Evolutionary conservation across 2,888 invertebrate species (phyloP), one percentile per base, ranked within the genome.

Genomic region (Lordiphosa fenestrarum): DNA sequence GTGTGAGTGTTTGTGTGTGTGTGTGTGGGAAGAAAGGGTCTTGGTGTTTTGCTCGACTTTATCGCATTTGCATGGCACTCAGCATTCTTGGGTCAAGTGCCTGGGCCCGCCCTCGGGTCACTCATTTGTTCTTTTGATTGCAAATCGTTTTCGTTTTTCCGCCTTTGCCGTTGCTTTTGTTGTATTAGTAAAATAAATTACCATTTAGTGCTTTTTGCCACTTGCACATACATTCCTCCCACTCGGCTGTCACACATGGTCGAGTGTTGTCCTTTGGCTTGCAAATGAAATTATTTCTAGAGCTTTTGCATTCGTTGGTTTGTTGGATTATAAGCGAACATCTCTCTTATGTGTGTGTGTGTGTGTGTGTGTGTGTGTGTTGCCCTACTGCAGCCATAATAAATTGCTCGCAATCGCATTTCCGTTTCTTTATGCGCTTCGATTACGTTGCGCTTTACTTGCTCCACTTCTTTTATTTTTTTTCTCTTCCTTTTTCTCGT

Each of bases 161-260:
- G 42, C 15, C 44, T 30, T 41, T 61, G 42, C 15, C 44, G 15
- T 53, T 55, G 60, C 73, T 71, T 70, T 77, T 77, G 76, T 83
- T 83, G 83, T 80, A 83, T 81, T 83, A 80, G 83, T 74, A 81
- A 81, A 83, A 81, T 81, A 81, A 81, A 81, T 81, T 81, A 81
- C 80, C 83, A 83, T 81, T 81, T 83, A 81, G 80, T 80, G 67
- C 77, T 80, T 75, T 82, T 78, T 82, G 78, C 78, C 78, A 75
- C 78, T 75, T 61, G 57, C 62, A 66, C 51, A 44, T 53, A 41
- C 23, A 56, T 53, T 15, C 35, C 41, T 37, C 44, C 50, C 71
- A 48, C 55, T 53, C 36, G 53, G 59, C 64, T 71, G 74, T 74
- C 78, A 77, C 77, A 77, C 82, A 78, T 77, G 77, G 73, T 56